These are phyloP conservation scores for Plebejus argus DNA, from an alignment of 2,888 invertebrate species.

Conservation along the genomic window DNA sequence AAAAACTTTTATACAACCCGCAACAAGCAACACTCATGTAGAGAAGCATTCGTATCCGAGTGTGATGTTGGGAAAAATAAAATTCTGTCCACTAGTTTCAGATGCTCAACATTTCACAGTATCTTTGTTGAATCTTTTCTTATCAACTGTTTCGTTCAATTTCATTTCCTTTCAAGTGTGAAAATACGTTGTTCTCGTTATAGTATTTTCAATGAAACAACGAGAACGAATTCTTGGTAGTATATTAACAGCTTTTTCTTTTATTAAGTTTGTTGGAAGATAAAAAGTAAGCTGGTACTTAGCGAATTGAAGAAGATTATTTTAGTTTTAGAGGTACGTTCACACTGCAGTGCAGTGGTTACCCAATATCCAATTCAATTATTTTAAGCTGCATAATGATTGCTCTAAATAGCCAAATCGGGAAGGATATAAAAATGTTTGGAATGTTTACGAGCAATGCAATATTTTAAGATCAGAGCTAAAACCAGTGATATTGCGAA, in stretches of 20 bases:
- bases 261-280: not conserved
- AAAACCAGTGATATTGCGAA: too few species aligned
- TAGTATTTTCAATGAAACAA: not conserved
- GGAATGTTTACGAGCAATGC: not conserved
- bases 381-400: too few species aligned
- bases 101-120: slow-evolving; percentile 15
- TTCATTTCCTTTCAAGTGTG: slow-evolving; percentile 30
- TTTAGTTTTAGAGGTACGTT: not conserved
- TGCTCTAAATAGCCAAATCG: too few species aligned
- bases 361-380: too few species aligned
- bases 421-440: not conserved
- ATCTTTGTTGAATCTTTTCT: slow-evolving; percentile 28
- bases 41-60: not conserved
- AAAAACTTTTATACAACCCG: not conserved
- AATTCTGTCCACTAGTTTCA: not conserved
- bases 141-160: slow-evolving; percentile 24
- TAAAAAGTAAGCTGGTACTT: not conserved
- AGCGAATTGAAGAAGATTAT: not conserved
- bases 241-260: slow-evolving; percentile 9
- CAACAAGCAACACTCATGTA: not conserved
- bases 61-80: not conserved
- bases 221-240: not conserved
- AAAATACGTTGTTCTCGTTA: slow-evolving; percentile 20
- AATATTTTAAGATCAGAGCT: not conserved
- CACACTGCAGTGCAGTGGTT: too few species aligned